These are phyloP conservation scores for Rhinoderma darwinii DNA, from an alignment of 2,113 vertebrate genomes.

Conservation along the genomic window DNA sequence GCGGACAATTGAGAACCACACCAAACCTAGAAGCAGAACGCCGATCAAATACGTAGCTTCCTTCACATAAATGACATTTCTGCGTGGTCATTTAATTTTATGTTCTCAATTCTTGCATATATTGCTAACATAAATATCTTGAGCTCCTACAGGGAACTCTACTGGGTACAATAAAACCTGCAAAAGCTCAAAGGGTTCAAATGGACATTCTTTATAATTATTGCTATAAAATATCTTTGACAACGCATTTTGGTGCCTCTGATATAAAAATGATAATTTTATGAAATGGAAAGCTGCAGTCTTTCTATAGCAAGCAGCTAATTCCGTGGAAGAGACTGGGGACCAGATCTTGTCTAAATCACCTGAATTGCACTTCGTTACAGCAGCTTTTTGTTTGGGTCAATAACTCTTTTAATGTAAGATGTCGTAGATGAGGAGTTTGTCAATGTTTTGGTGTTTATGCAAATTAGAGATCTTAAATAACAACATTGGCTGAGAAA, in stretches of 20 bases:
- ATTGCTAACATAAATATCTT: constrained; percentile 98
- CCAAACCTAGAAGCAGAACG: constrained; percentile 81
- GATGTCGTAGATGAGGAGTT: constrained; percentile 20
- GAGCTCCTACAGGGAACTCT: constrained; percentile 85
- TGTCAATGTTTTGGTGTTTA: constrained; percentile 51
- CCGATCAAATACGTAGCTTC: constrained; percentile 77
- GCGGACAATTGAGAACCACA: constrained; percentile 77
- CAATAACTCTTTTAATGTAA: constrained; percentile 66
- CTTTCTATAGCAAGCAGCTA: constrained; percentile 65
- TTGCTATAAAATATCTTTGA: constrained; percentile 87
- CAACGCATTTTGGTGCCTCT: constrained; percentile 79
- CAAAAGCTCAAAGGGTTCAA: constrained; percentile 88
- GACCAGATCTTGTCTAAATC: constrained; percentile 71
- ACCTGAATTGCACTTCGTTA: constrained; percentile 65
- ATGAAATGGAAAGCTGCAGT: constrained; percentile 76
- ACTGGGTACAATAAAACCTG: constrained; percentile 86
- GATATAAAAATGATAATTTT: constrained; percentile 79
- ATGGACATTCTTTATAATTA: constrained; percentile 93
- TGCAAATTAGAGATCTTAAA: constrained; percentile 51
- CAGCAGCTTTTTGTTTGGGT: constrained; percentile 61
- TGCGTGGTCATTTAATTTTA: constrained; percentile 97
- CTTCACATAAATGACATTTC: constrained; percentile 87
- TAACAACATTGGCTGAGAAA: constrained; percentile 40
- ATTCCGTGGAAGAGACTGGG: constrained; percentile 65
- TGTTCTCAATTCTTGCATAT: constrained; percentile 95